phyloP scores from a whole-genome alignment of 2,113 vertebrate species.

The Phylloscopus whistleri region DNA sequence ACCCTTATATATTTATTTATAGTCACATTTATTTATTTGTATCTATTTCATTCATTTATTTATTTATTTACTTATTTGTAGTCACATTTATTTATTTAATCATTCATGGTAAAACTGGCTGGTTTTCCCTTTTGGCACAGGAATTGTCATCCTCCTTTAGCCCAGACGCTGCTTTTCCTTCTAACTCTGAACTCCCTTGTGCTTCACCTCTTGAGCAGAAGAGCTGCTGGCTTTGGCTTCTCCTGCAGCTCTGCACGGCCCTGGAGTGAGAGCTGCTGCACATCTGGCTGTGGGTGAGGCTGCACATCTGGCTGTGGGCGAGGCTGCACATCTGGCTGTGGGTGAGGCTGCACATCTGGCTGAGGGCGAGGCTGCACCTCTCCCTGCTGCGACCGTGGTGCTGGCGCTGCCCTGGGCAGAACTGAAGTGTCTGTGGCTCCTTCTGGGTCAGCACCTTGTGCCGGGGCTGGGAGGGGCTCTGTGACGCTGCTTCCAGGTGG shows the following conservation, averaged over 20 bases:
- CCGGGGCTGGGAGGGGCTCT: too few species aligned
- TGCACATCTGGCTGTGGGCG: background rate
- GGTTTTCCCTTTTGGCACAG: background rate
- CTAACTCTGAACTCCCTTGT: background rate
- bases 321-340: background rate
- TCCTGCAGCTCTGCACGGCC: background rate
- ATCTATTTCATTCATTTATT: too few species aligned
- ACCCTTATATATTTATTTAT: background rate
- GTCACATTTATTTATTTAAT: background rate
- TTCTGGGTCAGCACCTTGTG: too few species aligned
- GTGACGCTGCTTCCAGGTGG: too few species aligned
- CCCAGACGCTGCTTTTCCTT: background rate
- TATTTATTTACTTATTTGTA: too few species aligned
- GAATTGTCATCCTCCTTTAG: background rate
- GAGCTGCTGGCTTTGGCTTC: background rate
- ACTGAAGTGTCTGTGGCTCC: too few species aligned
- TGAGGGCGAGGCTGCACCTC: background rate
- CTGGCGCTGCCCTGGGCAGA: too few species aligned
- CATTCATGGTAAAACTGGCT: background rate
- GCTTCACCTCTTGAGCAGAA: background rate
- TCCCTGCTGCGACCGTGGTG: too few species aligned
- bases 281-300: background rate
- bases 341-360: background rate
- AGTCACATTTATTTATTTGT: background rate
- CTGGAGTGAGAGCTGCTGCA: background rate